A percentile compares a stretch with the other conserved stretches of the same genome.
These are phyloP conservation scores for Apeira syringaria DNA, from an alignment of 2,888 invertebrate species.

Conservation along the genomic window DNA sequence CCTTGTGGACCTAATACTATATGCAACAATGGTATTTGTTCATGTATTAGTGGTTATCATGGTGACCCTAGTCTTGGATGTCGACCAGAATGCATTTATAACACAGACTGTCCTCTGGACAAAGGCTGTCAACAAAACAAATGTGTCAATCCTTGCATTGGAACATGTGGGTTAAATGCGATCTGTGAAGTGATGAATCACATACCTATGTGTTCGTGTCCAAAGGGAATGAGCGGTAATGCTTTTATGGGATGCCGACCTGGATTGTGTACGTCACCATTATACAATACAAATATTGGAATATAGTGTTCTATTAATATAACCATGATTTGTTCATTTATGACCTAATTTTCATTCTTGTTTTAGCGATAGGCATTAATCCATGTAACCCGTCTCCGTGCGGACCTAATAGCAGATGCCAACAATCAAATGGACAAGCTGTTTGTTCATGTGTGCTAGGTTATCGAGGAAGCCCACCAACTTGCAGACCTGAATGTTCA, in stretches of 20 bases:
- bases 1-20: conserved; percentile 86
- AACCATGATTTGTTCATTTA: background rate
- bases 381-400: conserved; percentile 92
- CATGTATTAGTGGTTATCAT: conserved; percentile 84
- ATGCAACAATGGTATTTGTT: conserved; percentile 83
- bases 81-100: conserved; percentile 88
- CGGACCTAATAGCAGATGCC: conserved; percentile 90
- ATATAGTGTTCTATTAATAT: background rate
- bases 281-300: too few species aligned
- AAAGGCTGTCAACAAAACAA: conserved; percentile 87
- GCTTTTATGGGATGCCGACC: conserved; percentile 85
- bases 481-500: conserved; percentile 90
- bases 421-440: conserved; percentile 86
- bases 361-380: conserved; percentile 68
- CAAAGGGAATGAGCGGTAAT: conserved; percentile 86
- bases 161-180: conserved; percentile 88
- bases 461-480: conserved; percentile 89
- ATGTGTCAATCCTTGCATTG: conserved; percentile 88
- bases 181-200: conserved; percentile 89
- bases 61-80: conserved; percentile 88
- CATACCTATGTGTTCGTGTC: conserved; percentile 88
- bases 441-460: conserved; percentile 89
- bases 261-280: conserved; percentile 66
- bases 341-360: background rate
- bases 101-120: conserved; percentile 85